Evolutionary conservation across 2,888 invertebrate genomes (phyloP), one percentile per base, ranked within the genome.

Genomic region (Limnephilus auricula): DNA sequence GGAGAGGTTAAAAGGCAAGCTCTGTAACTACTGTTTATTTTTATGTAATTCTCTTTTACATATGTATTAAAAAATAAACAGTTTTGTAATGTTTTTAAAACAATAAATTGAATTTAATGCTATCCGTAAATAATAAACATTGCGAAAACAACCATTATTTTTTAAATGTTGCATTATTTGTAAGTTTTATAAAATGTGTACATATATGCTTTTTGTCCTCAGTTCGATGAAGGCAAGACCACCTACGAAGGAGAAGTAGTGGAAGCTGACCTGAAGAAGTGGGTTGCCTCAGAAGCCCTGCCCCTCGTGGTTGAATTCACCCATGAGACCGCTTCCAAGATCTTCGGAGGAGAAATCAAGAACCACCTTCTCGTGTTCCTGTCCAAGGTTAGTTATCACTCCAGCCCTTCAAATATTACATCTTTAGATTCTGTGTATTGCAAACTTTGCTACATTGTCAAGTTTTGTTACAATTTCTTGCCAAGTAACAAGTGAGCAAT

Each of bases 271-370:
- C 95, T 99, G 94, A 97, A 97, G 95, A 97, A 97, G 94, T 99
- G 99, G 96, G 97, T 99, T 93, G 96, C 97, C 93, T 96, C 97
- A 82, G 97, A 99, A 94, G 97, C 98, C 90, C 96, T 99, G 94
- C 99, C 99, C 32, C 95, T 98, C 93, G 97, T 99, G 93, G 98
- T 99, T 90, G 99, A 99, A 95, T 99, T 99, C 96, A 99, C 98
- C 94, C 99, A 99, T 94, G 99, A 99, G 95, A 99, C 99, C 50
- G 99, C 99, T 18, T 98, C 98, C 94, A 99, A 99, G 95, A 99
- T 99, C 95, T 99, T 99, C 95, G 99, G 99, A 90, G 99, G 99
- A 93, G 98, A 99, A 92, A 98, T 99, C 96, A 99, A 99, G 96
- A 98, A 98, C 94, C 99, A 99, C 95, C 97, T 99, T 93, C 97